Conservation (phyloP, 2,888 invertebrate genomes). For the Mystacides longicornis region DNA sequence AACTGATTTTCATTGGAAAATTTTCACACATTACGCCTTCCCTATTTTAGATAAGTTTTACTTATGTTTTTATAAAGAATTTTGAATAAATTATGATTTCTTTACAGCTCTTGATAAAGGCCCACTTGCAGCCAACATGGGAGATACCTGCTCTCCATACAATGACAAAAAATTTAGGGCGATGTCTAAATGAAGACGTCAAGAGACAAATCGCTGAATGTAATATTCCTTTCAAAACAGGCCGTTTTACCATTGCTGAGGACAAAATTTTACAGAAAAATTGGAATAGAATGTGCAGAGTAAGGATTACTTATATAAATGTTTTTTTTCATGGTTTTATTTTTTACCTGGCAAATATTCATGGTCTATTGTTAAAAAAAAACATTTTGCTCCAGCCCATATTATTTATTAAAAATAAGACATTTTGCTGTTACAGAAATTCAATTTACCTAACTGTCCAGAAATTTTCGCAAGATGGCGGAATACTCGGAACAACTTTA, state of each 20-base stretch:
- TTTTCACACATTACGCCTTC: neutral
- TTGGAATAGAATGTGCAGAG: slow-evolving; percentile 15
- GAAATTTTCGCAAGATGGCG: slow-evolving; percentile 15
- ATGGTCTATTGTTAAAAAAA: neutral
- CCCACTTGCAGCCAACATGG: neutral
- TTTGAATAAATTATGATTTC: neutral
- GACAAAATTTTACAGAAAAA: slow-evolving; percentile 17
- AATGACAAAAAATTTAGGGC: neutral
- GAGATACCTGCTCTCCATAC: slow-evolving; percentile 12
- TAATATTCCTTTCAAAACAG: slow-evolving; percentile 5
- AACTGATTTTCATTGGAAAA: too few relatives aligned
- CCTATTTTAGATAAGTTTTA: neutral
- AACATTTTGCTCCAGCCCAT: neutral
- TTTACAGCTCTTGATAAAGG: slow-evolving; percentile 5
- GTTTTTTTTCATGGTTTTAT: neutral
- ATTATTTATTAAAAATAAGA: neutral
- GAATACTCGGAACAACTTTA: neutral
- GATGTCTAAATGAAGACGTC: neutral
- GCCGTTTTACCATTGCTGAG: slow-evolving; percentile 10
- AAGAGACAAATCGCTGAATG: slow-evolving; percentile 6
- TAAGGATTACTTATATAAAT: slow-evolving; percentile 4
- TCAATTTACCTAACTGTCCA: slow-evolving; percentile 15
- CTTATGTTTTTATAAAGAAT: neutral
- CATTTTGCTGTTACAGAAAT: slow-evolving; percentile 9
- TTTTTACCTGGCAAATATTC: neutral